These are phyloP conservation scores for Acrocyrtus sp. DNA, from an alignment of 2,888 invertebrate species.

Conservation along the genomic window DNA sequence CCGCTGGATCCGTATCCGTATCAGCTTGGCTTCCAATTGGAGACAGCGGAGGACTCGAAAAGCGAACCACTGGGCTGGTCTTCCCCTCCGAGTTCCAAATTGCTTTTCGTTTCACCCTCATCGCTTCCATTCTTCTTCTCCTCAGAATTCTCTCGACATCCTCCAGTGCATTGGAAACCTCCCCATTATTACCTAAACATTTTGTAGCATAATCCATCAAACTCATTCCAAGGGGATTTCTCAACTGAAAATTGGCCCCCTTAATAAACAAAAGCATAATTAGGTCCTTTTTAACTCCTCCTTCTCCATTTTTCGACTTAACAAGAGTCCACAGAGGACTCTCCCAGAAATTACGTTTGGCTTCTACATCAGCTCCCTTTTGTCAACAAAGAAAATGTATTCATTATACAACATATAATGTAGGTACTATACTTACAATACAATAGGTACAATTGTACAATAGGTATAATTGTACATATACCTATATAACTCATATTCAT, in stretches of 20 bases:
- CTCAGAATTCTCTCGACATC: slow-evolving; percentile 4
- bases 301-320: neutral
- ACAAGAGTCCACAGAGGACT: slow-evolving; percentile 20
- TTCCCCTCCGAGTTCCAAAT: neutral
- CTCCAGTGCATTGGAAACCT: neutral
- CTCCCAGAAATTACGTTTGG: slow-evolving; percentile 14
- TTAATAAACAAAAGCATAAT: slow-evolving; percentile 8
- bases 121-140: slow-evolving; percentile 18
- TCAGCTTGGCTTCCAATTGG: neutral
- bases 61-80: neutral
- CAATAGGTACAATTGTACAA: no score
- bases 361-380: slow-evolving; percentile 16
- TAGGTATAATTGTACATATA: no score
- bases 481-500: no score
- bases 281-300: neutral
- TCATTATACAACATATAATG: no score
- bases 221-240: slow-evolving; percentile 7
- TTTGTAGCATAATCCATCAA: slow-evolving; percentile 11
- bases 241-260: slow-evolving; percentile 18
- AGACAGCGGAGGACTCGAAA: neutral
- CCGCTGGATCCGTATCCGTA: neutral
- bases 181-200: neutral
- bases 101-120: neutral
- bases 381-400: no score
- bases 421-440: no score